Evolutionary conservation across 2,113 vertebrate species (phyloP).

Genomic region (Ceyx margarethae): DNA sequence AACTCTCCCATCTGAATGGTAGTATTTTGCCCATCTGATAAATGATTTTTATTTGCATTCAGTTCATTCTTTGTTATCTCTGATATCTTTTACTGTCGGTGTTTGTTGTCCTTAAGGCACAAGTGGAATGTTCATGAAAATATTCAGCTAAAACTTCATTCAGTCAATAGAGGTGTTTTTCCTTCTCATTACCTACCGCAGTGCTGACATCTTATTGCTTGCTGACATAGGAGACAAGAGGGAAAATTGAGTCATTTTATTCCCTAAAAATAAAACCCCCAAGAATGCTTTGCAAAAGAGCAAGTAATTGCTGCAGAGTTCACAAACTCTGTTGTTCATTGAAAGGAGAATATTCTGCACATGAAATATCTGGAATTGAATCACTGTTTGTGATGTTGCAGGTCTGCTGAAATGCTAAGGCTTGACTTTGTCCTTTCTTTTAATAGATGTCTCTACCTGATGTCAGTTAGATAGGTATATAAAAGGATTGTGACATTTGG

Average conservation of each 20-base stretch:
- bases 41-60: constrained; percentile 54
- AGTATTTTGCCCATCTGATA: constrained; percentile 18
- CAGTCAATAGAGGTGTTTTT: constrained; percentile 61
- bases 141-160: constrained; percentile 63
- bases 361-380: constrained; percentile 59
- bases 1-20: constrained; percentile 10
- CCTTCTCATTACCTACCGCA: constrained; percentile 58
- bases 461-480: neutral
- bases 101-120: constrained; percentile 53
- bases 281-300: constrained; percentile 59
- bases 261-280: constrained; percentile 62
- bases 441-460: neutral
- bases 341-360: constrained; percentile 35
- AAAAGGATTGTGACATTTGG: neutral
- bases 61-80: constrained; percentile 29
- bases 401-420: constrained; percentile 17
- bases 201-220: constrained; percentile 70
- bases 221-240: constrained; percentile 57
- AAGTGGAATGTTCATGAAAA: constrained; percentile 41
- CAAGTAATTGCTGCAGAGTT: constrained; percentile 59
- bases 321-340: constrained; percentile 26
- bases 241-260: constrained; percentile 71
- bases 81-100: constrained; percentile 35
- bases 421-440: neutral
- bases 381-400: constrained; percentile 23